Percentiles rank a stretch among this genome's conserved stretches.
Conservation (phyloP, 2,113 vertebrate species). For the Plotosus lineatus region DNA sequence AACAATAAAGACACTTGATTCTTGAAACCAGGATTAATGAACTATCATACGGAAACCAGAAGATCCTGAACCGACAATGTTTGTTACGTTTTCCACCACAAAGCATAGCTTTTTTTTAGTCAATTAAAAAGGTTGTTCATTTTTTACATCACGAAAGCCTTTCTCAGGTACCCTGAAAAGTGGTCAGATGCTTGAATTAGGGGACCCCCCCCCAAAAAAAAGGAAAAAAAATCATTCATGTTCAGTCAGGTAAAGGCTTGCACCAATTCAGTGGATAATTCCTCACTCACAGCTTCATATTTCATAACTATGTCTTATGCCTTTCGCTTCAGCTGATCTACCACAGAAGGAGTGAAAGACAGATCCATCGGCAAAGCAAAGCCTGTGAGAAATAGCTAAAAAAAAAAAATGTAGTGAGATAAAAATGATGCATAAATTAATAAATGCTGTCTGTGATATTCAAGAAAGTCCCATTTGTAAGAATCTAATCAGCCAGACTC, state of each 20-base stretch:
- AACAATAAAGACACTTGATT: no score
- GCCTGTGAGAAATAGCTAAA: slow-evolving; percentile 26
- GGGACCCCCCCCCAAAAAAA: not conserved
- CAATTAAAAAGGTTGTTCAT: slow-evolving; percentile 1
- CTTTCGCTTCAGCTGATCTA: slow-evolving; percentile 26
- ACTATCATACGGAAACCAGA: no score
- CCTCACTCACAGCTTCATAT: slow-evolving; percentile 26
- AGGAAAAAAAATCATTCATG: not conserved
- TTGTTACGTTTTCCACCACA: slow-evolving; percentile 8
- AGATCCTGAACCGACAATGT: not conserved
- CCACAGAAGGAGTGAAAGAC: slow-evolving; percentile 10
- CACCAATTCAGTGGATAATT: slow-evolving; percentile 39
- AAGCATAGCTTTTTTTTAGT: slow-evolving; percentile 3
- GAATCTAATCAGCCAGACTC: slow-evolving; percentile 39
- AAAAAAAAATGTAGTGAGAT: not conserved
- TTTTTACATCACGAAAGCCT: not conserved
- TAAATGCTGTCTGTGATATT: slow-evolving; percentile 39
- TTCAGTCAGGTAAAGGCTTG: not conserved
- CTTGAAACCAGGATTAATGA: no score
- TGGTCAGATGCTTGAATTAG: slow-evolving; percentile 4
- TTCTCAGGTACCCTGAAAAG: slow-evolving; percentile 2
- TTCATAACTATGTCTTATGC: not conserved
- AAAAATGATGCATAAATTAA: slow-evolving; percentile 22
- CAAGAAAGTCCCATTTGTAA: slow-evolving; percentile 30
- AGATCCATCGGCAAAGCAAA: slow-evolving; percentile 7